Conservation (phyloP, 2,797 vertebrate genomes). For the Crenuchus spilurus region DNA sequence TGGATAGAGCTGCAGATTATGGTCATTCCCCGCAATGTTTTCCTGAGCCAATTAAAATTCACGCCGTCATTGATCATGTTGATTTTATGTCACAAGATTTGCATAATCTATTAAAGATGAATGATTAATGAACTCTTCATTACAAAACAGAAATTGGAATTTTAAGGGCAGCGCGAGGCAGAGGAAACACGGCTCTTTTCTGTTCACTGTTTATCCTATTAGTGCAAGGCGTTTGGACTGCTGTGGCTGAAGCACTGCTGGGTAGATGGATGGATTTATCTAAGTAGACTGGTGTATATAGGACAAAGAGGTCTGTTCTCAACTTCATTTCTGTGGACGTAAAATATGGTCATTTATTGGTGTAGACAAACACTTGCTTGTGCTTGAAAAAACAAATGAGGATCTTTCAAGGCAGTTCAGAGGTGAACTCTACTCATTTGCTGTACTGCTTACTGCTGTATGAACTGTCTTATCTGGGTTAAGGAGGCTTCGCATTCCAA, state of each 20-base stretch:
- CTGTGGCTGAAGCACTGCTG: slow-evolving; percentile 45
- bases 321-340: neutral
- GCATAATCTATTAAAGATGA: slow-evolving; percentile 99
- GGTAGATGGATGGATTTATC: neutral
- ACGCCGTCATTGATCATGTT: slow-evolving; percentile 97
- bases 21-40: slow-evolving; percentile 90
- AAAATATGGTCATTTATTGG: neutral
- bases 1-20: slow-evolving; percentile 86
- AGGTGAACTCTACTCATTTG: neutral
- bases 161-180: slow-evolving; percentile 70
- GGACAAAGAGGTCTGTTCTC: neutral
- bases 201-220: slow-evolving; percentile 72
- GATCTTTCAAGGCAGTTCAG: neutral
- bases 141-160: slow-evolving; percentile 76
- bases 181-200: slow-evolving; percentile 67
- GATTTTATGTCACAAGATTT: slow-evolving; percentile 95
- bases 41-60: slow-evolving; percentile 95
- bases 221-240: slow-evolving; percentile 57
- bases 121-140: slow-evolving; percentile 94
- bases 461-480: neutral
- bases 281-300: neutral
- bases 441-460: neutral
- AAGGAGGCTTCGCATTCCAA: slow-evolving; percentile 31
- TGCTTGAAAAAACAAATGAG: neutral
- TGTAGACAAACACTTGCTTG: neutral